Base-by-base conservation (phyloP, 2,888 invertebrate genomes). In the Agrilus cyanescens region DNA sequence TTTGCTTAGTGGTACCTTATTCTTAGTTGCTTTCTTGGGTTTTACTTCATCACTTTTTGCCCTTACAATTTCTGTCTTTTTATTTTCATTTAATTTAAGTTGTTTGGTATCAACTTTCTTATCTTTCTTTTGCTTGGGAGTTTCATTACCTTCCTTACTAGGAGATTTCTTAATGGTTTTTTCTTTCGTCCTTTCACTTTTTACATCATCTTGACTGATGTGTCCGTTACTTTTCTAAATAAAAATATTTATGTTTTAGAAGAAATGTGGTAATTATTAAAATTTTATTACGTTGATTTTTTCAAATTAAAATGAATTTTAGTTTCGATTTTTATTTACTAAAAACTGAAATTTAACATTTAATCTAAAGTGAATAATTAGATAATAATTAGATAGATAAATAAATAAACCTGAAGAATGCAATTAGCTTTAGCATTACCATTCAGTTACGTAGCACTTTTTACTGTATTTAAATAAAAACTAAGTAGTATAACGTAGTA, bases 141-240 rank as follows among this genome's bases (percentile, higher is more conserved):
- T 60, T 15, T 55, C 53, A 25, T 71, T 68, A 57, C 72, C 68
- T 58, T 78, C 76, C 59, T 78, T 78, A 15, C 70, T 50, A n/a
- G 63, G 58, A 7, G 70, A 62, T 32, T 55, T 56, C 50, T 63
- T 64, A 1, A 56, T 39, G 39, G 53, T 53, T 40, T 53, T 69
- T 58, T 77, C 76, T 59, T 77, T 78, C n/a, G 70, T 46, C 46
- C 78, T 79, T 51, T 76, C 75, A 51, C 68, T 70, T 44, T 76
- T 71, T 60, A 75, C 73, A 52, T 70, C 64, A 18, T 70, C 69
- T 56, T 76, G 77, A 53, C 70, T 73, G 46, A 73, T 68, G 55
- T 73, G 72, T 44, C 79, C 79, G 66, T 80, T 80, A 41, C 74
- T 68, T 70, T 81, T 74, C 73, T 78, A 66, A 30, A 53, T 48